Evolutionary conservation across 35 echinoderm and acorn worm genomes (phyloP), one percentile per base, ranked within the genome.

Genomic region (Strongylocentrotus purpuratus): DNA sequence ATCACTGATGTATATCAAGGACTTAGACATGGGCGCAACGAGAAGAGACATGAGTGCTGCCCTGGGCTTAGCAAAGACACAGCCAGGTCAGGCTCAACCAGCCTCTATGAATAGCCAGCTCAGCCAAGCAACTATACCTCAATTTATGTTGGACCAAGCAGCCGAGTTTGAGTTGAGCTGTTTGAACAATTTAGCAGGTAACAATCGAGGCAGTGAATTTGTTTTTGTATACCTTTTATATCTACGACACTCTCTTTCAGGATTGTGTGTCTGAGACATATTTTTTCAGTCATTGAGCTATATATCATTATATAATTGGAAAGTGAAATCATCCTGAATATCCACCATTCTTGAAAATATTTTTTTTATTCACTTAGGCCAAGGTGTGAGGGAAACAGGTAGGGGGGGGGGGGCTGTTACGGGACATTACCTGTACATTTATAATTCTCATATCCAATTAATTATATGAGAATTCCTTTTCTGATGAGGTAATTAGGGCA

Each of bases 101-200:
- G 14, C 32, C 13, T 46, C 50, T 61, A 78, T 8, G 18, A 28
- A 20, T 45, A 48, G 85, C 31, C 50, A n/a, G n/a, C n/a, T 70
- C 15, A 45, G 15, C 61, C 25, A 33, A n/a, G 48, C 50, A 48
- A 33, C 70, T 4, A 33, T 99, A 47, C 94, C 98, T 28, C 33
- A 96, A 17, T 94, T 96, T 25, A 48, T 97, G 65, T 45, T 86
- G 65, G 48, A 97, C 52, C 92, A 45, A 33, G 94, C 96, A 31
- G 91, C 88, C 22, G 92, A 71, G 33, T 35, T 99, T 12, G 92
- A 96, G 86, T 18, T 91, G 52, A 94, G 95, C 9, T 99, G 94
- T 61, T 95, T 94, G 55, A 99, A 99, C 92, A 99, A 99, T 95
- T 70, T 99, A 85, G 96, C 98, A 94, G 98, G 98, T 97, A 97